A percentile compares a stretch with the other conserved stretches of the same genome.
Evolutionary conservation across 2,797 vertebrate genomes (phyloP).

Genomic region (Aeoliscus strigatus): DNA sequence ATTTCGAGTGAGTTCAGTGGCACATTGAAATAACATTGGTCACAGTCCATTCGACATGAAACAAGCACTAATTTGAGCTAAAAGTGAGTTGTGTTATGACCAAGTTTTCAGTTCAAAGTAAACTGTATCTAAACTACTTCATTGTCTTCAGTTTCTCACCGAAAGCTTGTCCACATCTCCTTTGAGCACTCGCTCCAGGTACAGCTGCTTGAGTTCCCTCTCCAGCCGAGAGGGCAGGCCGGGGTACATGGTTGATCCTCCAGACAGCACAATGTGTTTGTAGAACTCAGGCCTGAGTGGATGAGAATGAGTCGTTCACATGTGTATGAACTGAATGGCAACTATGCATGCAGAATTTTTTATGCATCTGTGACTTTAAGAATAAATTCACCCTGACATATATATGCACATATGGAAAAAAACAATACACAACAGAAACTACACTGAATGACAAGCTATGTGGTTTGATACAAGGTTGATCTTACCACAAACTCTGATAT

Average conservation of each 20-base stretch:
- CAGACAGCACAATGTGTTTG: slow-evolving; percentile 97
- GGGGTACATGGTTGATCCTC: slow-evolving; percentile 98
- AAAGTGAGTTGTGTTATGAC: slow-evolving; percentile 5
- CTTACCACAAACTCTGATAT: too few relatives aligned
- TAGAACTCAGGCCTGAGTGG: slow-evolving; percentile 90
- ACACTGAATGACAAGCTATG: too few relatives aligned
- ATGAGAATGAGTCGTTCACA: too few relatives aligned
- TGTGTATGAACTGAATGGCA: too few relatives aligned
- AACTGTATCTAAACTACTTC: too few relatives aligned
- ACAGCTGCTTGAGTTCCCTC: slow-evolving; percentile 96
- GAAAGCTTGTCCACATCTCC: slow-evolving; percentile 98
- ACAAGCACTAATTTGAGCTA: slow-evolving; percentile 1
- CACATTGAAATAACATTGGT: not conserved
- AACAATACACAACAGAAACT: too few relatives aligned
- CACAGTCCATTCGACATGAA: not conserved
- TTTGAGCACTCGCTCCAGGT: slow-evolving; percentile 95
- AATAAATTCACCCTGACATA: too few relatives aligned
- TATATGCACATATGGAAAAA: too few relatives aligned
- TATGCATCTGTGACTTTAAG: too few relatives aligned
- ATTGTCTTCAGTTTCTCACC: slow-evolving; percentile 75
- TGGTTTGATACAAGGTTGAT: too few relatives aligned
- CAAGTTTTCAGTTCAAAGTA: not conserved
- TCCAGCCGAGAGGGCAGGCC: slow-evolving; percentile 95
- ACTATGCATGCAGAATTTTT: too few relatives aligned
- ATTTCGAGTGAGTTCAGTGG: not conserved